Percentiles rank a stretch among this genome's conserved stretches.
Conservation (phyloP, 2,113 vertebrate species). For the Protobothrops flavoviridis region DNA sequence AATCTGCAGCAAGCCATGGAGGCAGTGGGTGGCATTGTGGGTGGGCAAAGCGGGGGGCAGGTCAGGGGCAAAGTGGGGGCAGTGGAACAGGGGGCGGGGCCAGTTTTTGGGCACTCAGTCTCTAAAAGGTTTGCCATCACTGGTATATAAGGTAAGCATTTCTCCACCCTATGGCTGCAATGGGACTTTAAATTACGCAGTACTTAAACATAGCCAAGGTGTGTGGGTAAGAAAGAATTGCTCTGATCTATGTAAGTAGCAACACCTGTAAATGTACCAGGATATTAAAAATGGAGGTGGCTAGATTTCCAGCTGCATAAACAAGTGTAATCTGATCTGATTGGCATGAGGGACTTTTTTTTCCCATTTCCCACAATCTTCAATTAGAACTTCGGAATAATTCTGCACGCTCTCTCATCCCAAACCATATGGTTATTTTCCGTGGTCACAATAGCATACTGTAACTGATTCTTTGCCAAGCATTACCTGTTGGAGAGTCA, state of each 20-base stretch:
- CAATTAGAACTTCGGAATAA: not conserved
- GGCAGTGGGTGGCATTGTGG: no score
- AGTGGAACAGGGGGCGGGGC: no score
- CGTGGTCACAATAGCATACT: not conserved
- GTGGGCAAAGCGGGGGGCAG: no score
- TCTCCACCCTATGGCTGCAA: not conserved
- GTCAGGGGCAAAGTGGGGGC: no score
- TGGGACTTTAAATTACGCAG: not conserved
- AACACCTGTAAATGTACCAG: slow-evolving; percentile 20
- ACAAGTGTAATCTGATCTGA: slow-evolving; percentile 4
- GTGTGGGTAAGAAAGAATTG: not conserved
- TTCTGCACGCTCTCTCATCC: not conserved
- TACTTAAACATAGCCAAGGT: not conserved
- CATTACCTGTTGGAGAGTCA: not conserved
- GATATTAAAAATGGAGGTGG: slow-evolving; percentile 3
- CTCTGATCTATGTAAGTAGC: slow-evolving; percentile 6
- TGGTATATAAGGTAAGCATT: not conserved
- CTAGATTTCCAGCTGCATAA: slow-evolving; percentile 13
- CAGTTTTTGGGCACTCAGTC: no score
- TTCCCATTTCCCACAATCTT: not conserved
- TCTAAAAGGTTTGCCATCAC: no score
- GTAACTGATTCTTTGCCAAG: not conserved
- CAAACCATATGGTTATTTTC: slow-evolving; percentile 7
- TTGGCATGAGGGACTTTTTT: not conserved
- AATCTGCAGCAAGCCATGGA: no score